Base-by-base conservation (phyloP, 2,797 vertebrate species). In the Steatocranus sp. region DNA sequence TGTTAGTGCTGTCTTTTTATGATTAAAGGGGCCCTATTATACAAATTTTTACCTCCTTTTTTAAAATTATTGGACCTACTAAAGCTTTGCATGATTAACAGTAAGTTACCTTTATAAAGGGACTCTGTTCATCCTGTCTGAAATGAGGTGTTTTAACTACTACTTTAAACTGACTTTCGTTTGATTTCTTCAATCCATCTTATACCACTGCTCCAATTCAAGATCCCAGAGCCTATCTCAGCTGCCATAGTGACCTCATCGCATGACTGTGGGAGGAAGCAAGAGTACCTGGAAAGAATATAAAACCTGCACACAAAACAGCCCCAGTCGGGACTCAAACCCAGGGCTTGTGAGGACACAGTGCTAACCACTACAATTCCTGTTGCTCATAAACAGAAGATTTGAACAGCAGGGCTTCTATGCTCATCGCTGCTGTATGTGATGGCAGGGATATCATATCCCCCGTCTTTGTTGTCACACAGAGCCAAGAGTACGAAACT, bases 391-490 rank as follows among this genome's bases (percentile, higher is more conserved):
- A 7, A 70, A 70, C 38, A 43, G 4, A 68, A 68, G 3, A 17
- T 5, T 68, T 68, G 20, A 17, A 3, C 1, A 68, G 63, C 38
- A 68, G 8, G 36, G 14, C 38, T 18, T 18, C 36, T 43, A 17
- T 58, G 54, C 54, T 32, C 27, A 58, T 43, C 8, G 6, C 63
- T 17, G 43, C 38, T 11, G 14, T 27, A 41, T 43, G 63, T 25
- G 14, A 68, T 17, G 63, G 27, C 38, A 17, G 23, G 66, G 9
- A 46, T 70, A 5, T 46, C n/a, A 46, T 70, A 5, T 46, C n/a
- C 9, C 9, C 9, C 6, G 5, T 70, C 15, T 38, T 66, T 70
- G 66, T 0, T 43, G 15, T 46, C 0, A 46, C 15, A 46, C 0
- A 46, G 38, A 46, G 38, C 41, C 0, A 23, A 27, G 63, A 68